Evolutionary conservation across 1,140 invertebrate species (phyloP).

Genomic region (Ceratitis capitata): DNA sequence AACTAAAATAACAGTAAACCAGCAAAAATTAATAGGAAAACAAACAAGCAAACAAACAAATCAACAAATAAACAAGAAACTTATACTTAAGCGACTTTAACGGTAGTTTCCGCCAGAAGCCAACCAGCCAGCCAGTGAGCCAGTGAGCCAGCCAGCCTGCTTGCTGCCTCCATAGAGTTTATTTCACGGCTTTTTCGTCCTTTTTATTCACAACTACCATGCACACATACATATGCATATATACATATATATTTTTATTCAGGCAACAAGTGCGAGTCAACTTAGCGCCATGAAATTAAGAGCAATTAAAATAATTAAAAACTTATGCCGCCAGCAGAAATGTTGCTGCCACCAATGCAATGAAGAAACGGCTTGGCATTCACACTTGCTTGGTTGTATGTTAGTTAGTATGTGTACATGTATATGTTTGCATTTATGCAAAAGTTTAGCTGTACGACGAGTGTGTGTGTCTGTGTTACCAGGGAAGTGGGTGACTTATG

Average conservation of each 20-base stretch:
- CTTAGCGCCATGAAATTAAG: conserved; percentile 37
- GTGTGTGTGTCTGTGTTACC: not conserved
- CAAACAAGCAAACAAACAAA: conserved; percentile 10
- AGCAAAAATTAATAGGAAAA: conserved; percentile 19
- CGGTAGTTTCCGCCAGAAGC: not conserved
- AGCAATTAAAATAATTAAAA: conserved; percentile 38
- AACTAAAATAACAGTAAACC: not conserved
- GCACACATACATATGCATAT: not conserved
- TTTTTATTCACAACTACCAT: too few species aligned
- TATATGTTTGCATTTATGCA: not conserved
- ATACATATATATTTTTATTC: not conserved
- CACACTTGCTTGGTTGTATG: not conserved
- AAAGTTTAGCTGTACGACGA: not conserved
- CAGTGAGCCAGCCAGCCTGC: too few species aligned
- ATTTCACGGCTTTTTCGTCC: too few species aligned
- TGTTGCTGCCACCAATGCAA: not conserved
- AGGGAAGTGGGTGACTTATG: not conserved
- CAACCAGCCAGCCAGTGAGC: not conserved
- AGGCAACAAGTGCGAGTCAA: conserved; percentile 32
- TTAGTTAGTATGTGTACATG: not conserved
- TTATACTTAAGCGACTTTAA: conserved; percentile 24
- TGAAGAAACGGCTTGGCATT: not conserved
- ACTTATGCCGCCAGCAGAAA: conserved; percentile 36
- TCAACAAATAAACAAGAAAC: conserved; percentile 25
- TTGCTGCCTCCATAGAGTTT: not conserved